Evolutionary conservation across 1,140 invertebrate genomes (phyloP).

Genomic region (Trichonephila clavipes): DNA sequence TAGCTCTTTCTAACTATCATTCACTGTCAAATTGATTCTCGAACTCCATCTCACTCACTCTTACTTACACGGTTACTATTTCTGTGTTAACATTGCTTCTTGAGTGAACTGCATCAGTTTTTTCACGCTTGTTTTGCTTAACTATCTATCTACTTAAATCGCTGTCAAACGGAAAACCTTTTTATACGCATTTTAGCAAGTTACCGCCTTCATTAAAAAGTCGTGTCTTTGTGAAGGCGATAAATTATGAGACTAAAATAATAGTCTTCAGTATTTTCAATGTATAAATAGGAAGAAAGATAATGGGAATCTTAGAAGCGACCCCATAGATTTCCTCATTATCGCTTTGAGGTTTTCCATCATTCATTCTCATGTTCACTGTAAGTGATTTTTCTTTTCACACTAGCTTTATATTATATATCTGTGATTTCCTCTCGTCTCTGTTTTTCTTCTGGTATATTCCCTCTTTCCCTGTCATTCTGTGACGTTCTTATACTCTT

Average conservation of each 20-base stretch:
- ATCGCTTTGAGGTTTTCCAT: background rate
- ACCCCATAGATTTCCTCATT: background rate
- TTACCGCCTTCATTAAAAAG: background rate
- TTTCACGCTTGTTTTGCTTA: background rate
- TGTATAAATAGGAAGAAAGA: background rate
- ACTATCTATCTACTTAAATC: slow-evolving; percentile 6
- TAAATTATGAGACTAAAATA: slow-evolving; percentile 3
- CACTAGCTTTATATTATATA: background rate
- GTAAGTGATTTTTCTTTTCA: background rate
- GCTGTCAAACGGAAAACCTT: background rate
- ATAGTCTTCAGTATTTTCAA: background rate
- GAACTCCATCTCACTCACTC: slow-evolving; percentile 28
- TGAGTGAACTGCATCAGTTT: background rate
- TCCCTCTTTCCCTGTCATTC: background rate
- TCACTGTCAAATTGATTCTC: slow-evolving; percentile 33
- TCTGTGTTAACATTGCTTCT: background rate
- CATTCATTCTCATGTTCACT: slow-evolving; percentile 8
- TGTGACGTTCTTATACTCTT: background rate
- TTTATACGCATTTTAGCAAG: background rate
- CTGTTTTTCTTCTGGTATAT: background rate
- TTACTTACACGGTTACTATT: background rate
- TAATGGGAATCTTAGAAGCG: background rate
- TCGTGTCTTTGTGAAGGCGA: background rate
- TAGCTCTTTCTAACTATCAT: background rate
- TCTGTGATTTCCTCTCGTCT: background rate